These are phyloP conservation scores for Grammomys dolichurus DNA, from an alignment of 2,113 vertebrate species.

Conservation along the genomic window DNA sequence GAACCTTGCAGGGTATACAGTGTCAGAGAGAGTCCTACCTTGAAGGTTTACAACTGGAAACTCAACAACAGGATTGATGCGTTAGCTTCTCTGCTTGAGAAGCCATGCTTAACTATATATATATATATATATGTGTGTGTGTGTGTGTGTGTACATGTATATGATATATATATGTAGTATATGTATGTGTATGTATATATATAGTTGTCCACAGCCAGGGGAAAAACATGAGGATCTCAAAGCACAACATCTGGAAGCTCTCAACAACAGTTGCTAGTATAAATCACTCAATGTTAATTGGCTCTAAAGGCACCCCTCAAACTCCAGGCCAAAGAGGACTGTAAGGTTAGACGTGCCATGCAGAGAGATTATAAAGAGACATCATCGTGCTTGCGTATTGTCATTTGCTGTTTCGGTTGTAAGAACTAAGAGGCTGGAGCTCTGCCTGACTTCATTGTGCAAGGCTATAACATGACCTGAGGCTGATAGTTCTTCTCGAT, in stretches of 20 bases:
- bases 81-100: neutral
- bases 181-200: too few species aligned
- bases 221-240: constrained; percentile 17
- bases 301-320: constrained; percentile 64
- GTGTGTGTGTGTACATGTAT: too few species aligned
- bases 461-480: neutral
- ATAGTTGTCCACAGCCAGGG: neutral
- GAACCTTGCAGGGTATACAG: neutral
- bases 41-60: neutral
- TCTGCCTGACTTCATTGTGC: neutral
- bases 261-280: constrained; percentile 78
- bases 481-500: neutral
- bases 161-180: too few species aligned
- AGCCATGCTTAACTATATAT: too few species aligned
- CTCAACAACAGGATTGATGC: neutral
- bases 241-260: constrained; percentile 71
- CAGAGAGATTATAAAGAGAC: neutral
- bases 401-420: neutral
- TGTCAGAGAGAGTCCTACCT: neutral
- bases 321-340: neutral
- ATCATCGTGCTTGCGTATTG: neutral
- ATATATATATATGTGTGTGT: too few species aligned
- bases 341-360: neutral
- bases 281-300: constrained; percentile 80
- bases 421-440: neutral